Evolutionary conservation across 2,113 vertebrate species (phyloP), one percentile per base, ranked within the genome.

Genomic region (Thermophis baileyi): DNA sequence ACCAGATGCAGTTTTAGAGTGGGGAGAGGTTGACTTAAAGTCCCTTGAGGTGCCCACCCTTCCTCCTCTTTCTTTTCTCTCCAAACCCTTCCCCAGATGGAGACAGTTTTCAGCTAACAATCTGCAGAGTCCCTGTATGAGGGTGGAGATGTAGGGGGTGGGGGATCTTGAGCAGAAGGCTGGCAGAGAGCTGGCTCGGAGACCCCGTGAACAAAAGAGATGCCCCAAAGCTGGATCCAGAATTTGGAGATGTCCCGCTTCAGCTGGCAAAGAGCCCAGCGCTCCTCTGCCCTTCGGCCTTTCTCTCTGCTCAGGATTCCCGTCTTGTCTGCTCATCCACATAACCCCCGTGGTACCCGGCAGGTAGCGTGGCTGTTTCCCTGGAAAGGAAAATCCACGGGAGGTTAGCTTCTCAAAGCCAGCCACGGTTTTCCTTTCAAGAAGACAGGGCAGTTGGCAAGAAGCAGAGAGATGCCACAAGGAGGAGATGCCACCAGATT

Each of bases 1-100:
- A 94, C 96, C 96, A 95, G 95, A 97, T 96, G 95, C 96, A 96
- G 96, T 97, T 97, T 97, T 97, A 93, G 97, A 97, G 97, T 95
- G 95, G 96, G 98, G 96, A 96, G 95, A 87, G 96, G 55, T 88
- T 92, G 85, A 86, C 97, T 97, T 96, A 95, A 74, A 97, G 94
- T 97, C 90, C 40, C 40, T 97, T 95, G 97, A 97, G 97, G 96
- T 91, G 95, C 94, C 93, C 93, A 89, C 93, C 54, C 88, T 94
- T 94, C 92, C 87, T 91, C 91, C 90, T 90, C 90, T 46, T 85
- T 95, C 95, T 86, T 91, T 94, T 85, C 74, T 95, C 94, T 91
- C 93, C 93, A 90, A 94, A 91, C 47, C 85, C 93, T 91, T 96
- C 95, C 95, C 94, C 94, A 95, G 93, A 93, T 93, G 95, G 96